phyloP scores from a whole-genome alignment of 2,888 invertebrate species.

The Tuberolachnus salignus region DNA sequence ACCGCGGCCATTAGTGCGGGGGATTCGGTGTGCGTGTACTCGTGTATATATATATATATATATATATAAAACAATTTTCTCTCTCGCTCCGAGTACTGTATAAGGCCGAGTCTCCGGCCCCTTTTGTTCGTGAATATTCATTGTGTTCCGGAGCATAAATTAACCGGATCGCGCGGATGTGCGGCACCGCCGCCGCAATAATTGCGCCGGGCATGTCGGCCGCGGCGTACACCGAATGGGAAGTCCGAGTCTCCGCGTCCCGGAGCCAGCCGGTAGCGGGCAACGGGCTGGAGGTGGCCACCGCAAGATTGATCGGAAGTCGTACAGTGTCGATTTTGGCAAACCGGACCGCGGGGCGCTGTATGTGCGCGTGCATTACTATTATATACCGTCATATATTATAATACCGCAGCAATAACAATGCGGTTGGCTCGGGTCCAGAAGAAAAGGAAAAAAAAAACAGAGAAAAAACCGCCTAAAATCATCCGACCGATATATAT shows the following conservation, averaged over 20 bases:
- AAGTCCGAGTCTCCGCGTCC: not conserved
- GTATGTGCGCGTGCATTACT: not conserved
- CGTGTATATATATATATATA: not conserved
- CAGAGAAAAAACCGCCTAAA: conserved; percentile 17
- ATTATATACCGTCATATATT: not conserved
- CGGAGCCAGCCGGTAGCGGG: no score
- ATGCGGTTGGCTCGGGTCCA: conserved; percentile 16
- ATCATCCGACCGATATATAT: conserved; percentile 14
- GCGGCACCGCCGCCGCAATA: no score
- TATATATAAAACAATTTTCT: not conserved
- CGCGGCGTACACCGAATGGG: conserved; percentile 23
- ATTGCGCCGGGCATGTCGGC: conserved; percentile 29
- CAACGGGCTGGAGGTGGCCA: not conserved
- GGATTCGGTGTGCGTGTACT: conserved; percentile 10
- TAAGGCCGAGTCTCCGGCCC: no score
- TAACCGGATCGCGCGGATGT: conserved; percentile 37
- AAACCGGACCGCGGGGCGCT: not conserved
- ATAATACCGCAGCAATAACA: not conserved
- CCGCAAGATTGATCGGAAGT: conserved; percentile 36
- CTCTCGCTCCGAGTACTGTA: no score
- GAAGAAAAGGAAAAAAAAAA: conserved; percentile 23
- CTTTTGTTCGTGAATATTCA: conserved; percentile 39
- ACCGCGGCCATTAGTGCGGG: conserved; percentile 41
- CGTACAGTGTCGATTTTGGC: conserved; percentile 44
- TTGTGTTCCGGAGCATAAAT: conserved; percentile 49